Percentiles rank a stretch among this genome's conserved stretches.
Evolutionary conservation across 2,113 vertebrate species (phyloP).

Genomic region (Cepphus grylle): DNA sequence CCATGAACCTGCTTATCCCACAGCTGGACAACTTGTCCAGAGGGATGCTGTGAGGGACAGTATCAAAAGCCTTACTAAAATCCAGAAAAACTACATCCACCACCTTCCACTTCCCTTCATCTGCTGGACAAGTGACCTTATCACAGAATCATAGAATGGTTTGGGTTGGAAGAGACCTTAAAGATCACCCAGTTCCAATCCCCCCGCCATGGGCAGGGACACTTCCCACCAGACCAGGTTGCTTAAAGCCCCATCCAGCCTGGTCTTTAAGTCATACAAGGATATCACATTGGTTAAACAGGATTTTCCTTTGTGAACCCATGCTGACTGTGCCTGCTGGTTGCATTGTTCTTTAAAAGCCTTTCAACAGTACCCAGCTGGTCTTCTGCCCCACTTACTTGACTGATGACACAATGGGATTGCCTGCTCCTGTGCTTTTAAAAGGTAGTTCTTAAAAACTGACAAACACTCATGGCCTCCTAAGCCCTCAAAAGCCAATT

Average conservation of each 20-base stretch:
- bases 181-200: too few species aligned
- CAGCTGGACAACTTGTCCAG: not conserved
- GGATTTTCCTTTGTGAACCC: not conserved
- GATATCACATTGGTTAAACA: not conserved
- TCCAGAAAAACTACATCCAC: not conserved
- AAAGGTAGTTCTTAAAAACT: not conserved
- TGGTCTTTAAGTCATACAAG: not conserved
- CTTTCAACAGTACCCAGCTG: not conserved
- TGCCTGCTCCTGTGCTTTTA: not conserved
- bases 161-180: too few species aligned
- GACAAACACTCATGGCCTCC: not conserved
- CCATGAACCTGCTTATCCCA: not conserved
- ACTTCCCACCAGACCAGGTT: too few species aligned
- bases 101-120: not conserved
- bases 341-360: not conserved
- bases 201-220: too few species aligned
- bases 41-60: not conserved
- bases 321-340: not conserved
- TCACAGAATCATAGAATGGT: not conserved
- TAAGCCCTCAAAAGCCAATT: not conserved
- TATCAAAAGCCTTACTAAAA: not conserved
- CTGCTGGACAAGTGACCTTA: not conserved
- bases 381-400: accelerated
- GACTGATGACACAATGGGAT: not conserved
- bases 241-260: too few species aligned